Evolutionary conservation across 2,113 vertebrate species (phyloP).

Genomic region (Epinephelus fuscoguttatus): DNA sequence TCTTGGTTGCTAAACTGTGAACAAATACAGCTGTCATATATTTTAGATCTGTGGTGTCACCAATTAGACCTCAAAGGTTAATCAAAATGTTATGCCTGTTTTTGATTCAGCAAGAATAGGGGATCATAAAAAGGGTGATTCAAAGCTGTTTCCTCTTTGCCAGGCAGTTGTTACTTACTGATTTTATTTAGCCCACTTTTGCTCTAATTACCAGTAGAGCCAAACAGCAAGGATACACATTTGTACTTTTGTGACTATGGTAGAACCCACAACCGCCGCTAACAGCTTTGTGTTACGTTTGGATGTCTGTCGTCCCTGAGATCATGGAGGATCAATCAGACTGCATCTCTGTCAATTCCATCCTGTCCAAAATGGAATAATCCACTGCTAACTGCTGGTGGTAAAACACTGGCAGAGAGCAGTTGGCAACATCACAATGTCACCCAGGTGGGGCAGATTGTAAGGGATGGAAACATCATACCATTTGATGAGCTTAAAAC

Average conservation of each 20-base stretch:
- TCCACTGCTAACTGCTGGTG: no score
- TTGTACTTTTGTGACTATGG: conserved; percentile 8
- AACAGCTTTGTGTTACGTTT: not conserved
- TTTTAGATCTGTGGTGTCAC: not conserved
- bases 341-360: no score
- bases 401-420: no score
- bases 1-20: not conserved
- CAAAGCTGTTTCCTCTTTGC: conserved; percentile 16
- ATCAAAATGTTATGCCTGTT: not conserved
- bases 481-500: no score
- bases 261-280: not conserved
- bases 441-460: no score
- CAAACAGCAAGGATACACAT: conserved; percentile 5
- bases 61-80: not conserved
- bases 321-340: no score
- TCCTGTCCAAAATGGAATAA: no score
- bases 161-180: not conserved
- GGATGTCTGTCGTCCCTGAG: no score
- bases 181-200: not conserved
- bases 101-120: not conserved
- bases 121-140: not conserved
- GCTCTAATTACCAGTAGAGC: not conserved
- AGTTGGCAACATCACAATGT: no score
- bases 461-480: no score
- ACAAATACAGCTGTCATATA: not conserved